Evolutionary conservation across 2,797 vertebrate genomes (phyloP).

Genomic region (Hoplostethus atlanticus): DNA sequence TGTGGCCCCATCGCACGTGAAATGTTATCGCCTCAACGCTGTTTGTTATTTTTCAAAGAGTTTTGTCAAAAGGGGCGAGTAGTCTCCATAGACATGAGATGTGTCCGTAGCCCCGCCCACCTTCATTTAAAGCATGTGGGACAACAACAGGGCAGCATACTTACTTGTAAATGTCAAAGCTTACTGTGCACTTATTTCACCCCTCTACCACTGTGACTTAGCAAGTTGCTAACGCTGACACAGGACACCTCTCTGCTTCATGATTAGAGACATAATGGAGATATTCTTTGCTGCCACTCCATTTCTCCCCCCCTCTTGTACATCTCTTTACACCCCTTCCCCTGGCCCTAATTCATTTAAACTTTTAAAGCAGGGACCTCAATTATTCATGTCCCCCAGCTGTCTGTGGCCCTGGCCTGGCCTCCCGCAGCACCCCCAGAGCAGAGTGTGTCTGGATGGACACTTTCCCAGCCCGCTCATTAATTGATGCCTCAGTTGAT

Average conservation of each 20-base stretch:
- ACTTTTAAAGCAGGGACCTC: constrained; percentile 76
- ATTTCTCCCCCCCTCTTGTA: constrained; percentile 37
- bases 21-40: too few relatives aligned
- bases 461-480: constrained; percentile 76
- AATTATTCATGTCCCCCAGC: constrained; percentile 79
- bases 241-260: constrained; percentile 17
- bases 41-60: neutral
- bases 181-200: constrained; percentile 1
- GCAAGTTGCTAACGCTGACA: constrained; percentile 18
- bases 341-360: constrained; percentile 74
- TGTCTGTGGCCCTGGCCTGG: constrained; percentile 53
- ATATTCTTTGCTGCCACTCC: constrained; percentile 44
- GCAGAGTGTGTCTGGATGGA: constrained; percentile 78
- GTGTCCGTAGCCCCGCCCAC: neutral
- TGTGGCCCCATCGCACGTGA: too few relatives aligned
- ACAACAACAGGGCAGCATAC: neutral
- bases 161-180: neutral
- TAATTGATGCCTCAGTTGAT: constrained; percentile 79
- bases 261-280: constrained; percentile 54
- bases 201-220: constrained; percentile 11
- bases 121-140: neutral
- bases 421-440: constrained; percentile 52
- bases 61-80: neutral
- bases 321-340: constrained; percentile 67
- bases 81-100: too few relatives aligned